phyloP scores from a whole-genome alignment of 2,113 vertebrate genomes.

The Myanophis thanlyinensis region DNA sequence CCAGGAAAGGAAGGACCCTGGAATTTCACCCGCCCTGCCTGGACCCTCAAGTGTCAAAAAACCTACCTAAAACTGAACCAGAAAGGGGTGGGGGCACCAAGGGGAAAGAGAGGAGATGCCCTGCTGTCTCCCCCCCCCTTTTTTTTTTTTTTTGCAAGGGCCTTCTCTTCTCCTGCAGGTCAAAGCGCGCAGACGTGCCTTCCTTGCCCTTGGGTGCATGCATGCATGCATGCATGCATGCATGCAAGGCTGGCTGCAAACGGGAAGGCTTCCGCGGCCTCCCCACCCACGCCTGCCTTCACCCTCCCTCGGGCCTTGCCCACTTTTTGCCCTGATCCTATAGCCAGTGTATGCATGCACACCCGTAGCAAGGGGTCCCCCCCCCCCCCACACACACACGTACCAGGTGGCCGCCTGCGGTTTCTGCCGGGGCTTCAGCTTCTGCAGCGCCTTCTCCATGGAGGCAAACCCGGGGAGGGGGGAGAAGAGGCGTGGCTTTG shows the following conservation, averaged over 20 bases:
- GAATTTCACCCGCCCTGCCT: neutral
- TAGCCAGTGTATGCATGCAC: neutral
- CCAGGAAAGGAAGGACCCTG: neutral
- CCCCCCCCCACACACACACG: too few relatives aligned
- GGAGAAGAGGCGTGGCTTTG: neutral
- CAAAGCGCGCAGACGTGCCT: neutral
- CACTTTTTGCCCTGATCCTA: neutral
- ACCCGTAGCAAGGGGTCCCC: neutral
- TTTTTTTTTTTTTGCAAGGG: too few relatives aligned
- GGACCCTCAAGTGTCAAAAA: too few relatives aligned
- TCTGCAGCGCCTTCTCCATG: slow-evolving; percentile 14
- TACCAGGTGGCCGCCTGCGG: neutral
- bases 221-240: too few relatives aligned
- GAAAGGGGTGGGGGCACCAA: too few relatives aligned
- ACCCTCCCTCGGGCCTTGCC: neutral
- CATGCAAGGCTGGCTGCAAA: neutral
- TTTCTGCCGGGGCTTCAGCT: neutral
- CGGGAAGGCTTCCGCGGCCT: too few relatives aligned
- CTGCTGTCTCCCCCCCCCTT: too few relatives aligned
- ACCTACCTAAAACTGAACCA: too few relatives aligned
- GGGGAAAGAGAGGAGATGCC: neutral
- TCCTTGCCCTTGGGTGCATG: neutral
- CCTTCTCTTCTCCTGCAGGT: neutral
- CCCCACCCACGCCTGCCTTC: neutral
- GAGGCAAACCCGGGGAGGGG: neutral